Evolutionary conservation across 2,797 vertebrate genomes (phyloP), one percentile per base, ranked within the genome.

Genomic region (Rhadinocentrus ornatus): DNA sequence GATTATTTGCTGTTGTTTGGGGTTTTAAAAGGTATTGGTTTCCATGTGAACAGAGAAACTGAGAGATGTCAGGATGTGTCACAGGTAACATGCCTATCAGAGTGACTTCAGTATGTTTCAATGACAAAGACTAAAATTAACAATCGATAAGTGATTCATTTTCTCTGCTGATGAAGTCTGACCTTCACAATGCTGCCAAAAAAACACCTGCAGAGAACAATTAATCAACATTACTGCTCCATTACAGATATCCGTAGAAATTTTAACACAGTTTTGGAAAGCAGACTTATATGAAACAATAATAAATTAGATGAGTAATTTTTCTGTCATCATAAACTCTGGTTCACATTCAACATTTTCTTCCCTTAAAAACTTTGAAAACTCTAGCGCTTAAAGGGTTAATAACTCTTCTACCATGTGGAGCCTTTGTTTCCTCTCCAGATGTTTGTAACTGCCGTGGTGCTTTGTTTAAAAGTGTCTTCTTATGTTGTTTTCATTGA

Each of bases 1-100:
- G 73, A 69, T 78, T 80, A 62, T 71, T 15, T 55, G n/a, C 73
- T 59, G 6, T 24, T 3, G 3, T 16, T 41, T 41, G 16, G 16
- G 32, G 35, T 22, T 20, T 52, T 27, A 20, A 58, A 32, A 46
- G 46, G 22, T 37, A 18, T 41, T 16, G 15, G 39, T 41, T 41
- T 41, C 39, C 3, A 3, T 20, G 29, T 63, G 0, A 52, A 53
- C 8, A n/a, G 8, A n/a, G 29, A 32, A n/a, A 31, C 3, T 20
- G 10, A 16, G 18, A 56, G 31, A 10, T 56, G 20, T 32, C 20
- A 29, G 7, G 6, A 55, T 9, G 31, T 52, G 15, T 63, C 22
- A 0, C 6, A 0, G 24, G 62, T 24, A 53, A 53, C 4, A 1
- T 52, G 22, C 35, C 24, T 22, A 7, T 35, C 31, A 63, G 31